These are phyloP conservation scores for Temnothorax rugatulus DNA, from an alignment of 2,888 invertebrate genomes.

Conservation along the genomic window DNA sequence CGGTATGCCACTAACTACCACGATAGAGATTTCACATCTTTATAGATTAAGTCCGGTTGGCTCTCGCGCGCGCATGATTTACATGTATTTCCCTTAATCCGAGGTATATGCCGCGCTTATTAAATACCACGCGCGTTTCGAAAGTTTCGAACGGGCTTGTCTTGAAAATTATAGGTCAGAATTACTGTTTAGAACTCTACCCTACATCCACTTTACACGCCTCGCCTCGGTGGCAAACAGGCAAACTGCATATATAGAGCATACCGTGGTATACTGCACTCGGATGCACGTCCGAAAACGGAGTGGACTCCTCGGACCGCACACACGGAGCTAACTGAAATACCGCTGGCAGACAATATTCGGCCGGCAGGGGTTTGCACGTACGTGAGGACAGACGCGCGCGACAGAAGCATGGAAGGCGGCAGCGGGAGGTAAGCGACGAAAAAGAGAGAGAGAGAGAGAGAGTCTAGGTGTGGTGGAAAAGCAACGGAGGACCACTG, in stretches of 20 bases:
- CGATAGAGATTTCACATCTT: conserved; percentile 50
- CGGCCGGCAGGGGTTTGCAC: conserved; percentile 48
- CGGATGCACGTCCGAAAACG: conserved; percentile 59
- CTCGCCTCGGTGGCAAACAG: not conserved
- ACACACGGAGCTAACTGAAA: conserved; percentile 20
- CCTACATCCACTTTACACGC: not conserved
- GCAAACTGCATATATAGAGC: not conserved
- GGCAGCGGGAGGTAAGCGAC: conserved; percentile 55
- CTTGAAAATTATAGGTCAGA: conserved; percentile 2
- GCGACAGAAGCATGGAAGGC: conserved; percentile 43
- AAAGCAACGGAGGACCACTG: conserved; percentile 50
- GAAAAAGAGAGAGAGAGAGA: conserved; percentile 16
- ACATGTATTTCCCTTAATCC: conserved; percentile 19
- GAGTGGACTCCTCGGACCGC: conserved; percentile 39
- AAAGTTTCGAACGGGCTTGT: not conserved
- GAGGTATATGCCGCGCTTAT: conserved; percentile 5
- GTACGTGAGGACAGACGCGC: conserved; percentile 40
- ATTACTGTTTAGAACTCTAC: conserved; percentile 2
- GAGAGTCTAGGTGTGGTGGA: conserved; percentile 25
- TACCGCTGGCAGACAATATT: conserved; percentile 68
- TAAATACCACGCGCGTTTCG: conserved; percentile 18
- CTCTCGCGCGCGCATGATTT: conserved; percentile 39
- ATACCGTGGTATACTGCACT: not conserved
- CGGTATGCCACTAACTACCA: conserved; percentile 53
- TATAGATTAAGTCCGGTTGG: conserved; percentile 40